Evolutionary conservation across 2,888 invertebrate genomes (phyloP).

Genomic region (Micoletzkya japonica): DNA sequence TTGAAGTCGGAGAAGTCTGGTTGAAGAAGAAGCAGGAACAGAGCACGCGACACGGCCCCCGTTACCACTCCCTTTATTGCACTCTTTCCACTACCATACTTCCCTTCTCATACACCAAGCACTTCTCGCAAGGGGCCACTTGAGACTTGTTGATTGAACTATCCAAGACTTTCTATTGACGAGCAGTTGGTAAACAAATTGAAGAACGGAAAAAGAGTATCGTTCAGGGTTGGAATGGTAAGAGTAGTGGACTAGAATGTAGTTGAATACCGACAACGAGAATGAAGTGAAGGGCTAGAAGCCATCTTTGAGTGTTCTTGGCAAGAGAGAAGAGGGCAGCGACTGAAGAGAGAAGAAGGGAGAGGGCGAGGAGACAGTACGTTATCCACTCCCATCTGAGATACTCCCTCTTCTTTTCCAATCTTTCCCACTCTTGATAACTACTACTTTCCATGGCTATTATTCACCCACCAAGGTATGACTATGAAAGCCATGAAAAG

Average conservation of each 20-base stretch:
- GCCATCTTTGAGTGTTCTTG: conserved; percentile 5
- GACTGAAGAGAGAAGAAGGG: conserved; percentile 12
- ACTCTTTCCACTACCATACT: too few species aligned
- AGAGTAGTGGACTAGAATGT: too few species aligned
- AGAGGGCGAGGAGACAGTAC: conserved; percentile 14
- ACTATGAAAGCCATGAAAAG: not conserved
- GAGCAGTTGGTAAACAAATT: too few species aligned
- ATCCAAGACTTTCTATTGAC: not conserved
- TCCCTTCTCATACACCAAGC: too few species aligned
- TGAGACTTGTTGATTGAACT: not conserved
- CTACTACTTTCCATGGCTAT: too few species aligned
- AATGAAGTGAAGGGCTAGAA: conserved; percentile 21
- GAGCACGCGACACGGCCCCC: not conserved
- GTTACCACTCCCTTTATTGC: conserved; percentile 14
- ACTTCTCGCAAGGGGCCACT: too few species aligned
- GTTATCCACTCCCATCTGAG: conserved; percentile 26
- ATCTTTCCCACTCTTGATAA: too few species aligned
- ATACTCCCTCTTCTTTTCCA: not conserved
- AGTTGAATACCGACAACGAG: conserved; percentile 8
- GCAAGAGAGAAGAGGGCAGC: conserved; percentile 25
- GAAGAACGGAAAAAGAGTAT: not conserved
- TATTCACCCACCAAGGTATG: too few species aligned
- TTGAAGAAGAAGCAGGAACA: conserved; percentile 6
- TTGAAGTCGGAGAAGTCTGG: conserved; percentile 26
- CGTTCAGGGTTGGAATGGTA: not conserved